Evolutionary conservation across 1,140 invertebrate genomes (phyloP), one percentile per base, ranked within the genome.

Genomic region (Augochlora pura): DNA sequence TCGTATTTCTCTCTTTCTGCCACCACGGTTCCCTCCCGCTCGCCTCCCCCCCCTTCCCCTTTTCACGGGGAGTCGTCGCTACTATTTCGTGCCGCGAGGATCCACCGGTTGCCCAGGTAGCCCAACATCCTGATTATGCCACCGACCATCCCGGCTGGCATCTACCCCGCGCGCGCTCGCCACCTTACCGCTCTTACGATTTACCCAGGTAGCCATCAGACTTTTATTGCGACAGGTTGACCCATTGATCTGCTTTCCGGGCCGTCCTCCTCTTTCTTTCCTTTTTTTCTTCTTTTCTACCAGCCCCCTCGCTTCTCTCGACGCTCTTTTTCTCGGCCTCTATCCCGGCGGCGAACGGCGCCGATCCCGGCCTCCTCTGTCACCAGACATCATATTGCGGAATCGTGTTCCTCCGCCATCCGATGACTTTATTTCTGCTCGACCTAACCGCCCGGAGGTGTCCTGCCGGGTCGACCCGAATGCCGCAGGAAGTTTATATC

Each of bases 181-280:
- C 10, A 46, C 32, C 49, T n/a, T 62, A 57, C 77, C 65, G 46
- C 77, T 84, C n/a, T 39, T 38, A 64, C 46, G 25, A 9, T 38
- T 64, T 62, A 77, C 23, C 46, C 88, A 90, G 89, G 89, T 90
- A 90, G 86, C 75, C 73, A 46, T 32, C 39, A 27, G 67, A 86
- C 75, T 86, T 85, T 86, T 86, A 91, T 91, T 88, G 88, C 88
- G 83, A 89, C 89, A 89, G 89, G 84, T 89, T 87, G 86, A 80
- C 85, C 86, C 82, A 71, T 73, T 84, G 82, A 80, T 73, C 77
- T 62, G 70, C 63, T 74, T 72, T 27, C 18, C 8, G 16, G 32
- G 3, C 39, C 27, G 27, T 59, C 38, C 65, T 60, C 57, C n/a
- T 63, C 38, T 18, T 64, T 12, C 42, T 14, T 12, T 10, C 42